These are phyloP conservation scores for Amphiprion percula DNA, from an alignment of 2,113 vertebrate species.

Conservation along the genomic window DNA sequence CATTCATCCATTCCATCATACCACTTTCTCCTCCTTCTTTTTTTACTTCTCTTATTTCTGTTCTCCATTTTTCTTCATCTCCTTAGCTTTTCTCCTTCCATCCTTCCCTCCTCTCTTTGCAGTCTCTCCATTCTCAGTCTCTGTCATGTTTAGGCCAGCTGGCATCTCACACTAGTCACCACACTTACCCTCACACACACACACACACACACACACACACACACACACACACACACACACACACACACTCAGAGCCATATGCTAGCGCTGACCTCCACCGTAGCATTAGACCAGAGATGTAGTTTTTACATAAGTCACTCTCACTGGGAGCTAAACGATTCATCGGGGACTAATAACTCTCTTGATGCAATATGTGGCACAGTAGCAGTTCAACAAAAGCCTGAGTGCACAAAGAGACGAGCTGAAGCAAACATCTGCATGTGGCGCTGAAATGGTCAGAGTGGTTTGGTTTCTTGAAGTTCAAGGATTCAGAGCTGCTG, in stretches of 20 bases:
- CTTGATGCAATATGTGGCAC: constrained; percentile 37
- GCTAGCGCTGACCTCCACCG: constrained; percentile 66
- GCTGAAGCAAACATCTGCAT: constrained; percentile 20
- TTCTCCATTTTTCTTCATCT: neutral
- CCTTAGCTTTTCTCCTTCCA: neutral
- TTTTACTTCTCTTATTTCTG: neutral
- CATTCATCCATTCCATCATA: neutral
- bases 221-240: constrained; percentile 1
- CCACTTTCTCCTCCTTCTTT: neutral
- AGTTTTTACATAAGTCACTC: constrained; percentile 33
- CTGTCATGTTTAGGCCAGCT: constrained; percentile 65
- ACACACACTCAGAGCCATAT: constrained; percentile 54
- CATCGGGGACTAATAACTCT: constrained; percentile 49
- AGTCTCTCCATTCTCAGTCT: constrained; percentile 15
- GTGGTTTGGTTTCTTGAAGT: no score
- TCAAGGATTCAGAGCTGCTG: no score
- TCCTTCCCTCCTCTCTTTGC: constrained; percentile 1
- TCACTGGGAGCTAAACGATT: constrained; percentile 42
- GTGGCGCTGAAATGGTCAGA: neutral
- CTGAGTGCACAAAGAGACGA: neutral
- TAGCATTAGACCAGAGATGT: constrained; percentile 48
- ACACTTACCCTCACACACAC: constrained; percentile 2
- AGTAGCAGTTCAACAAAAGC: neutral
- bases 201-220: neutral
- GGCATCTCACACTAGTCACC: constrained; percentile 34